Evolutionary conservation across 1,140 invertebrate genomes (phyloP), one percentile per base, ranked within the genome.

Genomic region (Pygmarrhopalites habei): DNA sequence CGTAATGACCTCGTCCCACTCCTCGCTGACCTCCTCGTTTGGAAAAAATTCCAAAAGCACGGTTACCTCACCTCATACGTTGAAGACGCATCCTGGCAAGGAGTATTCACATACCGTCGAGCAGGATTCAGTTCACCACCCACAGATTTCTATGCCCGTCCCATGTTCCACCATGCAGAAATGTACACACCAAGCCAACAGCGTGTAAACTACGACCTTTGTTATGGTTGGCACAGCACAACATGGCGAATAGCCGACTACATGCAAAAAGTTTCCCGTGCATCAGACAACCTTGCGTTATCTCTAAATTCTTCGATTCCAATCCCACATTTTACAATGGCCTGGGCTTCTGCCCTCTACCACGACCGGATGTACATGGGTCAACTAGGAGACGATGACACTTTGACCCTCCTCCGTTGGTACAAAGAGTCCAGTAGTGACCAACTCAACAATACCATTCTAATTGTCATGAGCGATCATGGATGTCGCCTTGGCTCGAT

Each of bases 331-430:
- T 90, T 91, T 66, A 85, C 82, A 1, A 83, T 91, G 60, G 88
- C 88, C 73, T 91, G 88, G 88, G 81, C 83, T 4, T 86, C 85
- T 52, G 84, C 82, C 41, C 81, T 89, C 58, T 86, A 84, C 53
- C 88, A 90, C 72, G 86, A 89, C 67, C 83, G 83, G 68, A 78
- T 89, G 14, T 89, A 88, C 67, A 83, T 84, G 49, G 81, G 84
- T 0, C 82, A 83, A 43, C 75, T 81, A 2, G 84, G 87, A 75
- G 89, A 91, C 64, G 63, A 73, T 0, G 44, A 71, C 1, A 76
- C 79, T n/a, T 64, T 67, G 29, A 58, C 71, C 15, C 43, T 51
- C 3, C 29, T 63, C 0, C 26, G 29, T 4, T 30, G 29, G 29
- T 46, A 65, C 32, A 29, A 58, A 4, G 53, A 61, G n/a, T n/a